phyloP scores from a whole-genome alignment of 2,113 vertebrate genomes.

The Physeter macrocephalus region DNA sequence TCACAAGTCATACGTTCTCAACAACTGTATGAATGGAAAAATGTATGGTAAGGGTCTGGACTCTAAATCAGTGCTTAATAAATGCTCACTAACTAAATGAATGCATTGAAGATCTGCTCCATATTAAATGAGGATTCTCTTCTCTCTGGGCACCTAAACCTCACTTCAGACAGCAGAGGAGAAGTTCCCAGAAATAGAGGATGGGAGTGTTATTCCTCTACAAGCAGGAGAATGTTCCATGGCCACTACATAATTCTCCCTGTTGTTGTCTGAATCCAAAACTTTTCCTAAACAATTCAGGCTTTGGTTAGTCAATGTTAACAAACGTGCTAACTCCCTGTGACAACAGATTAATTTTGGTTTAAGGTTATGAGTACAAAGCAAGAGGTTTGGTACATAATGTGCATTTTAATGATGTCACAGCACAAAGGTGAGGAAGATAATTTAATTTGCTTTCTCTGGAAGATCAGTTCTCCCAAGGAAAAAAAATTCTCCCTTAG shows the following conservation, averaged over 20 bases:
- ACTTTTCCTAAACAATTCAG: constrained; percentile 31
- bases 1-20: background rate
- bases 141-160: background rate
- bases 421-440: constrained; percentile 73
- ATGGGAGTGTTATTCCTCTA: background rate
- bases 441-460: constrained; percentile 76
- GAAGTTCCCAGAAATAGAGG: background rate
- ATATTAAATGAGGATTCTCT: background rate
- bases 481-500: constrained; percentile 72
- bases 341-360: constrained; percentile 74
- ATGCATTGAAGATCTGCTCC: background rate
- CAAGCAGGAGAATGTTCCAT: background rate
- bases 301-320: constrained; percentile 45
- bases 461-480: constrained; percentile 74
- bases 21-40: background rate
- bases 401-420: constrained; percentile 76
- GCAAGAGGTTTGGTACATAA: constrained; percentile 67
- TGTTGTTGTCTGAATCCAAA: constrained; percentile 3
- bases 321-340: constrained; percentile 71
- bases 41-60: background rate
- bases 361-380: constrained; percentile 78
- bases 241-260: background rate
- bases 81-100: background rate
- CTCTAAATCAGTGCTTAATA: background rate
- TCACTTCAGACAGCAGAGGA: background rate